phyloP scores from a whole-genome alignment of 2,113 vertebrate species.

The Lophius piscatorius region DNA sequence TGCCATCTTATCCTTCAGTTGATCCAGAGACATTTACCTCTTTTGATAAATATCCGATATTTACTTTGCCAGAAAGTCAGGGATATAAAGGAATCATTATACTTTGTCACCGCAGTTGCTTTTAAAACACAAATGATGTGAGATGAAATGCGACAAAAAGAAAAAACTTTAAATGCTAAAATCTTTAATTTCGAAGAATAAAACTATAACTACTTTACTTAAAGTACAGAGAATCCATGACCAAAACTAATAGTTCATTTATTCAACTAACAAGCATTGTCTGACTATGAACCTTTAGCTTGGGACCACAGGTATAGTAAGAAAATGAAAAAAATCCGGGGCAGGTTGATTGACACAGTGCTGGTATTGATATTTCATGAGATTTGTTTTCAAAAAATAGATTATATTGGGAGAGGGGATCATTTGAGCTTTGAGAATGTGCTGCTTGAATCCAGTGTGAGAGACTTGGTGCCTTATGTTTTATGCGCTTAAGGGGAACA shows the following conservation, averaged over 20 bases:
- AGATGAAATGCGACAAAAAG: no score
- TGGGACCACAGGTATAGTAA: background rate
- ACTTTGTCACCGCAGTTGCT: no score
- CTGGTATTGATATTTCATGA: slow-evolving; percentile 1
- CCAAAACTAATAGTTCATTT: no score
- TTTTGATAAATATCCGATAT: slow-evolving; percentile 1
- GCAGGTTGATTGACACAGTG: background rate
- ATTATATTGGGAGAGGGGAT: background rate
- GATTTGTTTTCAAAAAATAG: background rate
- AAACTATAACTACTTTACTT: no score
- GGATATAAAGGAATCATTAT: no score
- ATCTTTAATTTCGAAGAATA: no score
- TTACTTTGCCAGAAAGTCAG: background rate
- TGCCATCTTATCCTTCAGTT: background rate
- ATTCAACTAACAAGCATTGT: no score
- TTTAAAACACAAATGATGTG: no score
- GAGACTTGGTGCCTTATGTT: background rate
- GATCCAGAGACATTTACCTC: slow-evolving; percentile 5
- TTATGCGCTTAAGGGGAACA: background rate
- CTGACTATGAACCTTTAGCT: background rate
- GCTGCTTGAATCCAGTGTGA: background rate
- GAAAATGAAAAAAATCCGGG: background rate
- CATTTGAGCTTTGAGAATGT: background rate
- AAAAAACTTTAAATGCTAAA: no score
- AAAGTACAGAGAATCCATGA: no score